phyloP scores from a whole-genome alignment of 92 coral and sea anemone species.

The Porites cylindrica region DNA sequence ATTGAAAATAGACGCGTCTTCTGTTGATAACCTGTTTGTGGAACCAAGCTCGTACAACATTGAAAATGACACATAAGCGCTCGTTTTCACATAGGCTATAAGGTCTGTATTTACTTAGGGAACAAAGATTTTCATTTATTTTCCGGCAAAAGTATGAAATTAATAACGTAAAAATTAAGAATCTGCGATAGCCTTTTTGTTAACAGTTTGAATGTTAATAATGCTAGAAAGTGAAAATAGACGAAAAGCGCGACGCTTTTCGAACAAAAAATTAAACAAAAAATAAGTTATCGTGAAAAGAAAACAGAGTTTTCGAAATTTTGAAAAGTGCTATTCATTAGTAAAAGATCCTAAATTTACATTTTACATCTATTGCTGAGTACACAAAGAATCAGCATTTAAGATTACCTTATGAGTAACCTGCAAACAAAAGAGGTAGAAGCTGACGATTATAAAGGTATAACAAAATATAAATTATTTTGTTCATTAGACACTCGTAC shows the following conservation, averaged over 20 bases:
- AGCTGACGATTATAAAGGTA: no score
- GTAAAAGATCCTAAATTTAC: not conserved
- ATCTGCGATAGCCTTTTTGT: not conserved
- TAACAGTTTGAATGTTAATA: no score
- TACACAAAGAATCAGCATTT: not conserved
- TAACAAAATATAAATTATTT: no score
- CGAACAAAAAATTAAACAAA: not conserved
- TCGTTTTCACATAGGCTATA: not conserved
- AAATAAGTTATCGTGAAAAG: no score
- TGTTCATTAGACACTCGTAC: no score
- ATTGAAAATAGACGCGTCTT: not conserved
- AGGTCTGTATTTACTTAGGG: not conserved
- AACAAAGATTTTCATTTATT: slow-evolving; percentile 1
- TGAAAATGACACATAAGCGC: not conserved
- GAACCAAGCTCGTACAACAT: not conserved
- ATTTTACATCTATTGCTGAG: not conserved
- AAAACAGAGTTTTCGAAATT: not conserved
- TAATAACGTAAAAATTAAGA: not conserved
- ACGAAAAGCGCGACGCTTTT: not conserved
- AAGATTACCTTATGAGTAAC: no score
- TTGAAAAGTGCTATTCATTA: not conserved
- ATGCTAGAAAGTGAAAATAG: not conserved
- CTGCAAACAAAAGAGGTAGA: no score
- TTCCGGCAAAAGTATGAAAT: slow-evolving; percentile 15
- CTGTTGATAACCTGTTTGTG: not conserved